phyloP scores from a whole-genome alignment of 2,888 invertebrate genomes.

The Hirtodrosophila trivittata region DNA sequence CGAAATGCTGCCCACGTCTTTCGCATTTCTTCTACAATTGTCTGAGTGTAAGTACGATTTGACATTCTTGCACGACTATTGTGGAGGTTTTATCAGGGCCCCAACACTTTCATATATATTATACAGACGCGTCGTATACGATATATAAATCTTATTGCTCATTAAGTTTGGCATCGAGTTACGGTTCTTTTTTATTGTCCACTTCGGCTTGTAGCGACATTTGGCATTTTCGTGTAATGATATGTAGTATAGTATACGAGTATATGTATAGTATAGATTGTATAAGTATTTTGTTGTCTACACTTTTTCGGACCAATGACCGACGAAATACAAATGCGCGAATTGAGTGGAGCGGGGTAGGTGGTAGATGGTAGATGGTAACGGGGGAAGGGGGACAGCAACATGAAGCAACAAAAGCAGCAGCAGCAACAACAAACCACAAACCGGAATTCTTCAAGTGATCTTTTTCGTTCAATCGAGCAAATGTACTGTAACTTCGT shows the following conservation, averaged over 20 bases:
- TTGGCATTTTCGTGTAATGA: slow-evolving; percentile 56
- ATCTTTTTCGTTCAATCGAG: slow-evolving; percentile 71
- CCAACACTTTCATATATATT: background rate
- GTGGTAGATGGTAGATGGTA: too few relatives aligned
- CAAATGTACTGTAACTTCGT: slow-evolving; percentile 54
- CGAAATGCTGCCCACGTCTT: slow-evolving; percentile 52
- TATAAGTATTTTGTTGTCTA: slow-evolving; percentile 41
- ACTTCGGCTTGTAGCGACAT: slow-evolving; percentile 47
- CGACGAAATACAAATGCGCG: slow-evolving; percentile 65
- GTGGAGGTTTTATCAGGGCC: background rate
- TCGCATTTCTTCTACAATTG: slow-evolving; percentile 46
- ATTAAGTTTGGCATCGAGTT: slow-evolving; percentile 13
- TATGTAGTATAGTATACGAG: slow-evolving; percentile 26
- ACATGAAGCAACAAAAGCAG: slow-evolving; percentile 39
- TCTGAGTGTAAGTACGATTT: background rate
- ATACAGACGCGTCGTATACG: background rate
- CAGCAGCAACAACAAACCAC: slow-evolving; percentile 58
- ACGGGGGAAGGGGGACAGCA: slow-evolving; percentile 3
- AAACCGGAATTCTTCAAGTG: slow-evolving; percentile 78
- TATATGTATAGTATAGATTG: slow-evolving; percentile 25
- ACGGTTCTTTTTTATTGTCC: slow-evolving; percentile 25
- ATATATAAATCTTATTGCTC: background rate
- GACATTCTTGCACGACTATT: slow-evolving; percentile 66
- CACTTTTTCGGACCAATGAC: slow-evolving; percentile 76
- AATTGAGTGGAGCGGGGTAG: slow-evolving; percentile 41